Percentiles rank a stretch among this genome's conserved stretches.
These are phyloP conservation scores for Trematocara macrostoma DNA, from an alignment of 2,113 vertebrate genomes.

Conservation along the genomic window DNA sequence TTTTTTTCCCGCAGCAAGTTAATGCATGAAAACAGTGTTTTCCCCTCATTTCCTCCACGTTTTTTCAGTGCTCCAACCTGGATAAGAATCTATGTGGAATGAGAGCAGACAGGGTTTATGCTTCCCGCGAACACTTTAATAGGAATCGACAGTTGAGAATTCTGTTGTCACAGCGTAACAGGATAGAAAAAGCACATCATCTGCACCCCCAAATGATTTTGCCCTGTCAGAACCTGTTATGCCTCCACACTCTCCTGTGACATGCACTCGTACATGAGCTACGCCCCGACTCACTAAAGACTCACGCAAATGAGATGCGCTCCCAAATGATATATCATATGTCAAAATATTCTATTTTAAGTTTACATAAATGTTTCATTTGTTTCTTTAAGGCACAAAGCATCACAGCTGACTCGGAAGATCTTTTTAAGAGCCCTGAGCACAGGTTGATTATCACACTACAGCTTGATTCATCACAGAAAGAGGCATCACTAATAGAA, in stretches of 20 bases:
- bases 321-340: background rate
- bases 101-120: slow-evolving; percentile 19
- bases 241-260: slow-evolving; percentile 25
- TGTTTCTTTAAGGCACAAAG: background rate
- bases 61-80: background rate
- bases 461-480: slow-evolving; percentile 11
- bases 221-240: slow-evolving; percentile 43
- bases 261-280: background rate
- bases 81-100: slow-evolving; percentile 19
- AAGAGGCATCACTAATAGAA: background rate
- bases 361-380: background rate
- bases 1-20: background rate
- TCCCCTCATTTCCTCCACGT: background rate
- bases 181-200: slow-evolving; percentile 53
- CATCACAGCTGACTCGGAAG: background rate
- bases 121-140: slow-evolving; percentile 32
- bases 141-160: slow-evolving; percentile 32
- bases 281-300: background rate
- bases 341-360: background rate
- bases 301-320: background rate
- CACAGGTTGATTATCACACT: slow-evolving; percentile 3
- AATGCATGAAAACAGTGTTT: slow-evolving; percentile 28
- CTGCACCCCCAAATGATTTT: slow-evolving; percentile 44
- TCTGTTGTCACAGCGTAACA: slow-evolving; percentile 44
- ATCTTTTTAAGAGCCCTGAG: background rate